Evolutionary conservation across 53 echinoderm and acorn worm species (phyloP), one percentile per base, ranked within the genome.

Genomic region (Holothuria scabra): DNA sequence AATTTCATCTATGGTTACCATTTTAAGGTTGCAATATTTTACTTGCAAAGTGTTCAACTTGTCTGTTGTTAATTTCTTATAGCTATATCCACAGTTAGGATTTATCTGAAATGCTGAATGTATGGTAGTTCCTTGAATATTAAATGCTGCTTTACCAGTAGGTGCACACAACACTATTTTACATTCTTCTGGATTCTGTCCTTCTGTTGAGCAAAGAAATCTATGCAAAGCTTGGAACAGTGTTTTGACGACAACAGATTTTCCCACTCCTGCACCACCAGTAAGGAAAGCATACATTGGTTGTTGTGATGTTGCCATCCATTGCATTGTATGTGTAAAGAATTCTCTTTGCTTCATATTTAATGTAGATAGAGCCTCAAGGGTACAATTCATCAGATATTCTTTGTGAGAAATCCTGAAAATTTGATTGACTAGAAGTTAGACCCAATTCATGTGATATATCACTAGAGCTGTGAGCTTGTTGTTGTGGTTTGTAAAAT

Each of bases 91-190:
- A 46, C 48, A 46, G 26, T 80, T 80, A 26, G 86, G 79, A 59
- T 79, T 65, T 63, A 86, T 86, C 24, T 79, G n/a, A 41, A 86
- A 86, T 18, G 80, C 86, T 12, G 44, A 46, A 63, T 80, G 86
- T 3, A 64, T 80, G 13, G 86, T 86, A 0, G 2, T 8, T 23
- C 79, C 80, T 26, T 80, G 4, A 44, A 86, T 80, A 48, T 86
- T 79, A 48, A 80, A 86, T 63, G 86, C 86, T 22, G 86, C 86
- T n/a, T n/a, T n/a, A n/a, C n/a, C n/a, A n/a, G n/a, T n/a, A n/a
- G n/a, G n/a, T n/a, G n/a, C n/a, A n/a, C 64, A 80, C 80, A 4
- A 79, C 78, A 20, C 79, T 86, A n/a, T 23, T 86, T 24, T 21
- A 35, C 65, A n/a, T n/a, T n/a, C n/a, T n/a, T n/a, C n/a, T n/a